Conservation (phyloP, 2,888 invertebrate genomes). For the Rhagium mordax region DNA sequence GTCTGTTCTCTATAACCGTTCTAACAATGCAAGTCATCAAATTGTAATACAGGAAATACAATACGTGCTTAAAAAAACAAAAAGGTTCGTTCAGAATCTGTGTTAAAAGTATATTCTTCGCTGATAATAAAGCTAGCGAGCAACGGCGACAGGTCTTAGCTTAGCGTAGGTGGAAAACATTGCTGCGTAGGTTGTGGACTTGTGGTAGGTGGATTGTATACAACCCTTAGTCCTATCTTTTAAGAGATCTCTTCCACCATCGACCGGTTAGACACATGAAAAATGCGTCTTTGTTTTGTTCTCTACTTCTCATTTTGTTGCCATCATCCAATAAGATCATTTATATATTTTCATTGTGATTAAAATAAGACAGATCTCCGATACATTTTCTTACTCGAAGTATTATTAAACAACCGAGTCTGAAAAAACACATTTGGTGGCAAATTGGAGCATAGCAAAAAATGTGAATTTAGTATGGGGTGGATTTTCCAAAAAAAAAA, state of each 20-base stretch:
- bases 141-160: conserved; percentile 5
- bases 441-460: no score
- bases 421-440: no score
- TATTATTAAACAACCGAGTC: no score
- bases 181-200: conserved; percentile 26
- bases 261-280: background rate
- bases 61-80: no score
- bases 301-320: background rate
- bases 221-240: conserved; percentile 2
- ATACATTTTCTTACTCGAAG: no score
- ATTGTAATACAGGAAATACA: no score
- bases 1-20: no score
- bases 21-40: no score
- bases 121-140: conserved; percentile 5
- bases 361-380: no score
- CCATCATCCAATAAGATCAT: background rate
- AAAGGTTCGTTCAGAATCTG: background rate
- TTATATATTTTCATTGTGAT: background rate
- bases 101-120: background rate
- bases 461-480: no score
- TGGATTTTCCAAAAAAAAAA: no score
- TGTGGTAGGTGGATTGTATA: conserved; percentile 9
- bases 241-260: conserved; percentile 15
- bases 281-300: background rate
- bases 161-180: conserved; percentile 15